Percentiles rank a stretch among this genome's conserved stretches.
Evolutionary conservation across 1,140 invertebrate species (phyloP).

Genomic region (Diabrotica undecimpunctata): DNA sequence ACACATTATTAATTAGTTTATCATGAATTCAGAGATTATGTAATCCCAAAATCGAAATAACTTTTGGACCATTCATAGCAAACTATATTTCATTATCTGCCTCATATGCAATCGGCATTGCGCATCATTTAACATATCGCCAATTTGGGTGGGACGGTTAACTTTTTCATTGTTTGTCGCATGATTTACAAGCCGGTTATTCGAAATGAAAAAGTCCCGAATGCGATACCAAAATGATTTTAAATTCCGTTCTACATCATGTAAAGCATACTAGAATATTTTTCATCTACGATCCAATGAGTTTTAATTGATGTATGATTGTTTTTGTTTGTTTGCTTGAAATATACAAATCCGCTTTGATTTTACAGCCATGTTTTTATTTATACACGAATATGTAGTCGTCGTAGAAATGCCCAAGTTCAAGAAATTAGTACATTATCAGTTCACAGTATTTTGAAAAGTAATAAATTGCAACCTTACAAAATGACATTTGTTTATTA

Average conservation of each 20-base stretch:
- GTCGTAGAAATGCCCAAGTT: no score
- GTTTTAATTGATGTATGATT: not conserved
- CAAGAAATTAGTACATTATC: no score
- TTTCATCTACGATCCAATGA: not conserved
- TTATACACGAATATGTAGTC: no score
- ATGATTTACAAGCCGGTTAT: slow-evolving; percentile 12
- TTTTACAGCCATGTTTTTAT: no score
- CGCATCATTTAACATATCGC: slow-evolving; percentile 23
- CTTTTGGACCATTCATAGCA: slow-evolving; percentile 17
- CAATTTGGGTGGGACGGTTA: slow-evolving; percentile 14
- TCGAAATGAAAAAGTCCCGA: slow-evolving; percentile 14
- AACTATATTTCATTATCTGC: slow-evolving; percentile 21
- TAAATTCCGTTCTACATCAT: slow-evolving; percentile 12
- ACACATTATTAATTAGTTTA: not conserved
- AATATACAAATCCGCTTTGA: no score
- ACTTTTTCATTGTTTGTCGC: slow-evolving; percentile 19
- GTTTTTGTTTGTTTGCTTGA: no score
- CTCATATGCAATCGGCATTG: slow-evolving; percentile 18
- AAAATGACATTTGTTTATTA: no score
- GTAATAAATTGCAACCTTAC: no score
- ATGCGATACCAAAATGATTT: slow-evolving; percentile 16
- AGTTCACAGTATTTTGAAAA: no score
- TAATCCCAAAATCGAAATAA: slow-evolving; percentile 13
- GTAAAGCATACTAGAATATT: slow-evolving; percentile 9
- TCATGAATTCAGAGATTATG: slow-evolving; percentile 7